Conservation (phyloP, 2,888 invertebrate genomes). For the Operophtera brumata region DNA sequence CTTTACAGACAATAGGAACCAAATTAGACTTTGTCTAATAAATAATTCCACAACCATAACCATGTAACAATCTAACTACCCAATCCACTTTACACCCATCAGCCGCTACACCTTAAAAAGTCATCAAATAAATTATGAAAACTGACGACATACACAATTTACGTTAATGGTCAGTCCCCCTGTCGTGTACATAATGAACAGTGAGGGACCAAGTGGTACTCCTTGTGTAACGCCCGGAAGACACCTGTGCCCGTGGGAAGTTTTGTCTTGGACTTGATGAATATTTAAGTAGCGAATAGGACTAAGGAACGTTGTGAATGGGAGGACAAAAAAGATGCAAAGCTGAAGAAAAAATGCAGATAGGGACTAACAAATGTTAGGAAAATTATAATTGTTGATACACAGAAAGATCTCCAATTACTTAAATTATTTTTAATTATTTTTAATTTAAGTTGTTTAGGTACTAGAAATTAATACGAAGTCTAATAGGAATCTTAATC, state of each 20-base stretch:
- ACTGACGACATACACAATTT: slow-evolving; percentile 48
- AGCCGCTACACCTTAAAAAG: slow-evolving; percentile 31
- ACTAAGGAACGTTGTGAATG: neutral
- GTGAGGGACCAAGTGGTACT: slow-evolving; percentile 31
- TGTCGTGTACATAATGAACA: slow-evolving; percentile 36
- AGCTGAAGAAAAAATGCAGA: neutral
- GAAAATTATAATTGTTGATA: too few relatives aligned
- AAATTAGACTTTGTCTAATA: slow-evolving; percentile 12
- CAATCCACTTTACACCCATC: slow-evolving; percentile 31
- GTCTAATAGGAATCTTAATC: too few relatives aligned
- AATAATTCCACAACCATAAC: slow-evolving; percentile 27
- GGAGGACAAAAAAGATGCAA: neutral
- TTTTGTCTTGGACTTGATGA: slow-evolving; percentile 7
- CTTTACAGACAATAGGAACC: neutral
- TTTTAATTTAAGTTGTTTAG: too few relatives aligned
- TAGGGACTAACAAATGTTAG: too few relatives aligned
- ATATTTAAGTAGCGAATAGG: slow-evolving; percentile 19
- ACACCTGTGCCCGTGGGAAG: slow-evolving; percentile 56
- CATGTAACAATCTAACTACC: slow-evolving; percentile 20
- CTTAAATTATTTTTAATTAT: too few relatives aligned
- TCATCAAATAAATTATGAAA: slow-evolving; percentile 41
- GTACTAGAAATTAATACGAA: too few relatives aligned
- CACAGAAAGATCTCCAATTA: too few relatives aligned
- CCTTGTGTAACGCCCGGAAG: slow-evolving; percentile 32
- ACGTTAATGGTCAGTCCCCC: slow-evolving; percentile 46